These are phyloP conservation scores for Pectinophora gossypiella DNA, from an alignment of 1,140 invertebrate genomes.

Conservation along the genomic window DNA sequence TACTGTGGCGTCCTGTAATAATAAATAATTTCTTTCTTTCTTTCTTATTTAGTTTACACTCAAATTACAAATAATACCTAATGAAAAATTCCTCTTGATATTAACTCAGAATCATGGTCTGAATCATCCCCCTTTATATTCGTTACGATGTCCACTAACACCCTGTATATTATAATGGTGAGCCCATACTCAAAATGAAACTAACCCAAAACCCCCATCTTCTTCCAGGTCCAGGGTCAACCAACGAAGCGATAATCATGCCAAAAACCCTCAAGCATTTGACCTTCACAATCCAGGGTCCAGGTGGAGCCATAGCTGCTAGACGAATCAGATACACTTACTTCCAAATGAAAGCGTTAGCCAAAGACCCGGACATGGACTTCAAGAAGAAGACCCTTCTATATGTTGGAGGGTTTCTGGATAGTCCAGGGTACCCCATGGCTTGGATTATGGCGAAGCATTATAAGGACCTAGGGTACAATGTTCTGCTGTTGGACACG, in stretches of 20 bases:
- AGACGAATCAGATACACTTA: conserved; percentile 35
- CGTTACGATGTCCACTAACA: no score
- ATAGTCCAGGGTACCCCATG: conserved; percentile 34
- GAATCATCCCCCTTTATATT: no score
- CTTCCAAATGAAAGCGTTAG: conserved; percentile 31
- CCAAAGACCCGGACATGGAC: conserved; percentile 31
- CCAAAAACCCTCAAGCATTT: conserved; percentile 38
- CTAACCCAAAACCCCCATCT: no score
- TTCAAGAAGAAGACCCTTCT: conserved; percentile 41
- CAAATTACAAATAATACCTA: no score
- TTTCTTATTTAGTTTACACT: no score
- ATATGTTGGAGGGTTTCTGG: conserved; percentile 43
- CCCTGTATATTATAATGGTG: no score
- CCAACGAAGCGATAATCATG: conserved; percentile 36
- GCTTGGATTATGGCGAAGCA: conserved; percentile 13
- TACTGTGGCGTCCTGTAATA: no score
- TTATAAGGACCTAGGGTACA: conserved; percentile 41
- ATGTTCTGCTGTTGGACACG: conserved; percentile 41
- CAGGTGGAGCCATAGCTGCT: conserved; percentile 6
- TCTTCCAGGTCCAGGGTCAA: conserved; percentile 47
- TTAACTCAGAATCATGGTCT: no score
- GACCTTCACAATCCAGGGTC: conserved; percentile 21
- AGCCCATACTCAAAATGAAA: no score
- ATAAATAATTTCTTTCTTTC: no score
- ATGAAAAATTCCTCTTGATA: no score